Base-by-base conservation (phyloP, 2,797 vertebrate genomes). In the Ctenopoma multispine region DNA sequence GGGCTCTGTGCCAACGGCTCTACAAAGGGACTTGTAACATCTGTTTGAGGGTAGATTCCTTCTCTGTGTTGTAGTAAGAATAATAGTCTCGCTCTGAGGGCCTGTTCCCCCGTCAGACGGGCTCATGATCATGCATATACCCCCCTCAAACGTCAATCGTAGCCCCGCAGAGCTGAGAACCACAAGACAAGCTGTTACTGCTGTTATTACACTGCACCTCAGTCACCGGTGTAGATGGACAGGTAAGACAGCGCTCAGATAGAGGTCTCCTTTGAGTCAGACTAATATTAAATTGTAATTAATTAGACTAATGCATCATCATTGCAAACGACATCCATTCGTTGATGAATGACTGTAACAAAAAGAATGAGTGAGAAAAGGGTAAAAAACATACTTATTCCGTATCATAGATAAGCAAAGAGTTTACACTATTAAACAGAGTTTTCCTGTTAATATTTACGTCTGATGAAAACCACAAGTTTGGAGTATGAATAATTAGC, bases 11-110 rank as follows among this genome's bases (percentile, higher is more conserved):
- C 96, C 96, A 97, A 89, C 91, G 94, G 84, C 93, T 94, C 94
- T 95, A 96, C 95, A 96, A 95, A 95, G 95, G 93, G 92, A 31
- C 95, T 95, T 87, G 84, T 87, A 96, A 96, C 96, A 97, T 97
- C 96, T 98, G 96, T 95, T 96, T 93, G 92, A 94, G 95, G 92
- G 94, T 94, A 95, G 95, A 96, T 95, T 95, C 95, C 94, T 93
- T 87, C 88, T 92, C 90, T 93, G 92, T 90, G 90, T 93, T 94
- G 91, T 85, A 92, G 90, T 91, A 94, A 94, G 90, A 94, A 95
- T 92, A 94, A 94, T 92, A 93, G 88, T 88, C 90, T 87, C 74
- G 72, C 89, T 93, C 90, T 84, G 85, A 90, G 83, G 82, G 91
- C 88, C 88, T 76, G 83, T 88, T 92, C 90, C 91, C 90, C 92